Percentiles rank a stretch among this genome's conserved stretches.
These are phyloP conservation scores for Colossoma macropomum DNA, from an alignment of 2,113 vertebrate species.

Conservation along the genomic window DNA sequence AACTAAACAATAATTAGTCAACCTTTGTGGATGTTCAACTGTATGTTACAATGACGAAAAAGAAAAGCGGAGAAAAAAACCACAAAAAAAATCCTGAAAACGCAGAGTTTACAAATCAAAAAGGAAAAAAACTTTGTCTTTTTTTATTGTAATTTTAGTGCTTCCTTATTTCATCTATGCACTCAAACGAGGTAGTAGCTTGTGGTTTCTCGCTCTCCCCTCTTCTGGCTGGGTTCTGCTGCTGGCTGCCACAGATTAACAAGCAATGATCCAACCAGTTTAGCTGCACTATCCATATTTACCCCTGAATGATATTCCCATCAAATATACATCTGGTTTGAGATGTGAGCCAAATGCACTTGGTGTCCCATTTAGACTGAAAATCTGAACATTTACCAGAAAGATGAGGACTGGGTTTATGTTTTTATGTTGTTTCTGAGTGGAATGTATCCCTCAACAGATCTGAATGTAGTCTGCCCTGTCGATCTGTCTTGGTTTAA, in stretches of 20 bases:
- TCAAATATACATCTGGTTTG: neutral
- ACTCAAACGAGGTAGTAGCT: constrained; percentile 88
- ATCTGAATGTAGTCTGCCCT: constrained; percentile 71
- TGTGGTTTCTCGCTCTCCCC: constrained; percentile 63
- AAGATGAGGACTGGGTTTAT: neutral
- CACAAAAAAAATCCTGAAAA: constrained; percentile 73
- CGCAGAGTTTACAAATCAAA: constrained; percentile 82
- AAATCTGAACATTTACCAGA: neutral
- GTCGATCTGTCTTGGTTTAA: constrained; percentile 6
- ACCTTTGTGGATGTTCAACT: constrained; percentile 75
- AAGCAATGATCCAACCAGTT: constrained; percentile 42
- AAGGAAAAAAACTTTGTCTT: constrained; percentile 71
- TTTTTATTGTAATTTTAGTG: constrained; percentile 83
- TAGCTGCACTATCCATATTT: constrained; percentile 9
- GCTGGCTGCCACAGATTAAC: constrained; percentile 64
- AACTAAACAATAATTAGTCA: constrained; percentile 64
- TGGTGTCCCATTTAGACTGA: neutral
- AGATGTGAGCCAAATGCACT: neutral
- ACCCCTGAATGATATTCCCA: neutral
- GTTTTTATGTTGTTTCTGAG: neutral
- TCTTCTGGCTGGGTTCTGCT: constrained; percentile 61
- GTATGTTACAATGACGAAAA: constrained; percentile 56
- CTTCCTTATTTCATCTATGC: constrained; percentile 99
- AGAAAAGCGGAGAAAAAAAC: constrained; percentile 60
- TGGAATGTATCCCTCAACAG: constrained; percentile 66